Conservation (phyloP, 2,888 invertebrate genomes). For the Phytoseiulus persimilis region DNA sequence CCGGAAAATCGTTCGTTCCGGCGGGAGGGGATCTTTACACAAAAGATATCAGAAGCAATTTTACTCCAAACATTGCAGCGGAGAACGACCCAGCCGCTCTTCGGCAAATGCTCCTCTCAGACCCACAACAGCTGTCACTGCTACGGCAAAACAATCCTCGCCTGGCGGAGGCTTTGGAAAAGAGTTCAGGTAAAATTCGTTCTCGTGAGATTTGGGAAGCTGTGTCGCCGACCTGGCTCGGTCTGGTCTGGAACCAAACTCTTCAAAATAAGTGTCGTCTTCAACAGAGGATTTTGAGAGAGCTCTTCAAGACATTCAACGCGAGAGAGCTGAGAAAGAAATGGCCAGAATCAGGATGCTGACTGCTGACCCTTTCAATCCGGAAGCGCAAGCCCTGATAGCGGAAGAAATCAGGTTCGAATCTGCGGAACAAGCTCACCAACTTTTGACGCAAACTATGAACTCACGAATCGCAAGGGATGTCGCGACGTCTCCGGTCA, state of each 20-base stretch:
- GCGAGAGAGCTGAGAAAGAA: constrained; percentile 70
- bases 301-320: constrained; percentile 71
- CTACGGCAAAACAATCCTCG: constrained; percentile 86
- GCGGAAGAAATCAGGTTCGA: constrained; percentile 86
- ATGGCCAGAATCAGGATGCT: constrained; percentile 75
- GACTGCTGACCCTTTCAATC: constrained; percentile 88
- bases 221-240: too few relatives aligned
- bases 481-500: neutral
- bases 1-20: too few relatives aligned
- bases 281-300: constrained; percentile 66
- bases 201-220: too few relatives aligned
- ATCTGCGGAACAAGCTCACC: too few relatives aligned
- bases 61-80: neutral
- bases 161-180: constrained; percentile 78
- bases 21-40: too few relatives aligned
- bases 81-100: constrained; percentile 77
- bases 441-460: too few relatives aligned
- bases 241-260: too few relatives aligned
- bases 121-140: constrained; percentile 79
- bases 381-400: constrained; percentile 85
- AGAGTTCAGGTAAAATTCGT: constrained; percentile 58
- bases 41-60: neutral
- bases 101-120: constrained; percentile 73
- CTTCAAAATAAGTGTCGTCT: too few relatives aligned
- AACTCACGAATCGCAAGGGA: neutral